Evolutionary conservation across 2,888 invertebrate genomes (phyloP).

Genomic region (Eristalis pertinax): DNA sequence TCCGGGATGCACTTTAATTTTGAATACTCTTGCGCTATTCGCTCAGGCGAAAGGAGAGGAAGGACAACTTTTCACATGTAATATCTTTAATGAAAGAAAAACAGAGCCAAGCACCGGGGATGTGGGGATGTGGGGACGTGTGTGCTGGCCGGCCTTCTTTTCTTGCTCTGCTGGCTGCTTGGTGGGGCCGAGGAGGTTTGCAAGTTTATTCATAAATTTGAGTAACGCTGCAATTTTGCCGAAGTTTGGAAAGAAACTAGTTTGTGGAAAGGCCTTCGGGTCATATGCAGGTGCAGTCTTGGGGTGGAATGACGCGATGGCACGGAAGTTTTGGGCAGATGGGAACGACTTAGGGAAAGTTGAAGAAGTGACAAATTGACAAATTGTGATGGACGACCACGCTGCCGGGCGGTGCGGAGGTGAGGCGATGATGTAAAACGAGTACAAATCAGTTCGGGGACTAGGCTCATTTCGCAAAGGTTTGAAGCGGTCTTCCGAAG

Average conservation of each 20-base stretch:
- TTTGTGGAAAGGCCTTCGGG: not conserved
- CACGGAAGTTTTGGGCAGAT: too few species aligned
- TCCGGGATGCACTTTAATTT: slow-evolving; percentile 17
- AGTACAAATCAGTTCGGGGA: too few species aligned
- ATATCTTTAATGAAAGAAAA: slow-evolving; percentile 19
- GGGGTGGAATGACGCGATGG: too few species aligned
- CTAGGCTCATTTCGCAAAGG: too few species aligned
- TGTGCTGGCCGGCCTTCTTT: not conserved
- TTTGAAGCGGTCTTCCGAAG: too few species aligned
- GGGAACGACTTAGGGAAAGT: too few species aligned
- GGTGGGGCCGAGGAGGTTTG: not conserved
- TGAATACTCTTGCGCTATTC: not conserved
- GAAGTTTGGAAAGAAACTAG: not conserved
- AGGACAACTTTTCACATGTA: slow-evolving; percentile 22
- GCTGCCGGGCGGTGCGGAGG: too few species aligned
- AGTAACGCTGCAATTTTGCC: not conserved
- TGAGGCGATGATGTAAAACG: too few species aligned
- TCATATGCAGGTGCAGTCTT: not conserved
- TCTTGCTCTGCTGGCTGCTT: not conserved
- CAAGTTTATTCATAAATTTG: not conserved
- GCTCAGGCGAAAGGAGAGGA: not conserved
- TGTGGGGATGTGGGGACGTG: not conserved
- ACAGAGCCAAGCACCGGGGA: not conserved
- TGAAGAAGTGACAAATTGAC: too few species aligned
- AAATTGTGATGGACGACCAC: too few species aligned